phyloP scores from a whole-genome alignment of 2,113 vertebrate species.

The Dascyllus trimaculatus region DNA sequence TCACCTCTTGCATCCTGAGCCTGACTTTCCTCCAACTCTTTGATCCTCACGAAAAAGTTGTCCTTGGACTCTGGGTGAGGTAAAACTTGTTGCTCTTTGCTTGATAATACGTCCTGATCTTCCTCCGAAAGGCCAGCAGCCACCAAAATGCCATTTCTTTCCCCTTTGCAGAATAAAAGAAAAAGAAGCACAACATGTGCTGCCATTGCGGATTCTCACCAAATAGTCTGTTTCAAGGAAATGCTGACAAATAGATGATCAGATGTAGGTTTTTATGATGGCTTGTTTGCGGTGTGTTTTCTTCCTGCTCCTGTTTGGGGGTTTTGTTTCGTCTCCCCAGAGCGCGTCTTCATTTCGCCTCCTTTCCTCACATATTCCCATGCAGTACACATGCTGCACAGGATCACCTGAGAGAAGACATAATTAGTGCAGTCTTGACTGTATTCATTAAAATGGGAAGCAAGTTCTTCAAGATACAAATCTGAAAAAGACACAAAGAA shows the following conservation, averaged over 20 bases:
- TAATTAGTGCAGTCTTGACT: constrained; percentile 45
- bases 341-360: constrained; percentile 26
- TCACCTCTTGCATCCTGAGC: constrained; percentile 14
- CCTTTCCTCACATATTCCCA: constrained; percentile 24
- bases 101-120: constrained; percentile 26
- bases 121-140: constrained; percentile 34
- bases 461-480: constrained; percentile 26
- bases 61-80: constrained; percentile 19
- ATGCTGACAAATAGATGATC: not conserved
- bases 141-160: constrained; percentile 26
- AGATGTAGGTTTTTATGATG: constrained; percentile 10
- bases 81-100: constrained; percentile 39
- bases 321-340: constrained; percentile 12
- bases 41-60: constrained; percentile 11
- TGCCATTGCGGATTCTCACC: constrained; percentile 50
- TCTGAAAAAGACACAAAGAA: constrained; percentile 18
- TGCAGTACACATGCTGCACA: constrained; percentile 27
- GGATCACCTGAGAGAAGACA: constrained; percentile 66
- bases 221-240: constrained; percentile 34
- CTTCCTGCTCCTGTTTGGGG: constrained; percentile 15
- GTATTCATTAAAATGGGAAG: constrained; percentile 44
- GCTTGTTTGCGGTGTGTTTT: constrained; percentile 25
- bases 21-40: constrained; percentile 13
- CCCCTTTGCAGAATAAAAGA: constrained; percentile 59
- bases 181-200: constrained; percentile 57